Evolutionary conservation across 2,888 invertebrate genomes (phyloP).

Genomic region (Acronicta alni): DNA sequence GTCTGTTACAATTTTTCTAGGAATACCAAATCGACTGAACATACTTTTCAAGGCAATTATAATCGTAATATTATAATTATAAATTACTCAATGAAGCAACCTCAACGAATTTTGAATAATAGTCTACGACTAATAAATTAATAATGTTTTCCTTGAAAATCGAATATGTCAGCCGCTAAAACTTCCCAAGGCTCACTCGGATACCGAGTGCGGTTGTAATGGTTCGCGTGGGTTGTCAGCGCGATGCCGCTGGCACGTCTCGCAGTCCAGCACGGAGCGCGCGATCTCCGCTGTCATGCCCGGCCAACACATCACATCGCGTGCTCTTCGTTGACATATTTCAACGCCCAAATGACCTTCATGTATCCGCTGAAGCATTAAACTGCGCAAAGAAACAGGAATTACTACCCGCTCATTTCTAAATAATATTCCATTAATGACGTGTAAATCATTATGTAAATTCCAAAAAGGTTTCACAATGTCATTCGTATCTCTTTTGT

Average conservation of each 20-base stretch:
- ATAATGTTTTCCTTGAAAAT: slow-evolving; percentile 3
- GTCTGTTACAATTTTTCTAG: slow-evolving; percentile 1
- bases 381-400: too few relatives aligned
- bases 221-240: not conserved
- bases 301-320: too few relatives aligned
- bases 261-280: too few relatives aligned
- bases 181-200: not conserved
- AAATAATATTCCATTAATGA: too few relatives aligned
- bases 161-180: slow-evolving; percentile 3
- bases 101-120: slow-evolving; percentile 1
- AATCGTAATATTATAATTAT: not conserved
- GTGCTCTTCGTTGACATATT: too few relatives aligned
- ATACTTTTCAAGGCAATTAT: not conserved
- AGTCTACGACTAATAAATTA: not conserved
- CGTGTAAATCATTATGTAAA: too few relatives aligned
- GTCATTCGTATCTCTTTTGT: too few relatives aligned
- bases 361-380: too few relatives aligned
- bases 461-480: too few relatives aligned
- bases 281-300: too few relatives aligned
- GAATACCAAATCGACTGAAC: not conserved
- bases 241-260: not conserved
- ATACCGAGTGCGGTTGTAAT: not conserved
- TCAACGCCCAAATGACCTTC: too few relatives aligned
- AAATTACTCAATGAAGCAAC: slow-evolving; percentile 1
- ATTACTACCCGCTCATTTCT: too few relatives aligned